Conservation (phyloP, 2,888 invertebrate genomes). For the Synanthedon tipuliformis region DNA sequence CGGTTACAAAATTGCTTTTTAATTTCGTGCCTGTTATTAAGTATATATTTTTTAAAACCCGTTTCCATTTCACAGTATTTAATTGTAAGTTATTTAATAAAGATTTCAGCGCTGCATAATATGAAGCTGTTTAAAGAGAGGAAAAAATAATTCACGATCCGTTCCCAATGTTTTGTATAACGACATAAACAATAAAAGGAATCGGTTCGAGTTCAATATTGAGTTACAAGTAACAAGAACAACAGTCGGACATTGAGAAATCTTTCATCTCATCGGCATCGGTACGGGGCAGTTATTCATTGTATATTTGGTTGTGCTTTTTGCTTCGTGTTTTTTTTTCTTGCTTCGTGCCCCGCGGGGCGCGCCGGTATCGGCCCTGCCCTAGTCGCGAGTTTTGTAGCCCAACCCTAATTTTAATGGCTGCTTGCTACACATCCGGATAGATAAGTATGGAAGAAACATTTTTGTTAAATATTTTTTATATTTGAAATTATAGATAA, state of each 20-base stretch:
- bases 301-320: conserved; percentile 33
- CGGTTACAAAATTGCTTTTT: conserved; percentile 68
- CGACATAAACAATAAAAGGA: conserved; percentile 23
- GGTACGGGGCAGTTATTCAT: conserved; percentile 52
- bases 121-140: not conserved
- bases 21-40: conserved; percentile 60
- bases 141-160: not conserved
- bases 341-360: conserved; percentile 33
- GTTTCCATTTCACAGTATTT: conserved; percentile 15
- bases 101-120: not conserved
- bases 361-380: conserved; percentile 54
- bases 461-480: conserved; percentile 12
- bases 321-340: conserved; percentile 38
- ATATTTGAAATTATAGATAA: not conserved
- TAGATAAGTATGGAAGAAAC: conserved; percentile 45
- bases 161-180: not conserved
- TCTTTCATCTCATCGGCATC: conserved; percentile 62
- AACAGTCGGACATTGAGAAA: conserved; percentile 58
- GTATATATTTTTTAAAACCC: conserved; percentile 30
- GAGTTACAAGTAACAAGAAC: conserved; percentile 57
- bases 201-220: conserved; percentile 36
- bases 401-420: conserved; percentile 72
- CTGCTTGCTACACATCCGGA: conserved; percentile 62
- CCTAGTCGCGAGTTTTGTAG: conserved; percentile 55
- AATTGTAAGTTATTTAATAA: not conserved